phyloP scores from a whole-genome alignment of 2,797 vertebrate genomes.

The Squalus acanthias region DNA sequence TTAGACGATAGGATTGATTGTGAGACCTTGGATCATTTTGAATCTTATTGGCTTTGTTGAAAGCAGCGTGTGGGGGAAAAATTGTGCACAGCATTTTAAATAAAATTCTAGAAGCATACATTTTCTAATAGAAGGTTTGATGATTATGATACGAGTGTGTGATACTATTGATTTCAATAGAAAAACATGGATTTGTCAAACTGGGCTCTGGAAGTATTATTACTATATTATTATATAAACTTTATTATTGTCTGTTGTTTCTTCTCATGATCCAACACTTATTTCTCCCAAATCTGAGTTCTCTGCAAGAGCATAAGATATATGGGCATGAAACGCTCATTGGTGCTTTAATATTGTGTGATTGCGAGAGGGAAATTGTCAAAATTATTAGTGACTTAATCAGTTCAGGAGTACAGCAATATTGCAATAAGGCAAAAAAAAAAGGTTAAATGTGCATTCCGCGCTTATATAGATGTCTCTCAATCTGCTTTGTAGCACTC shows the following conservation, averaged over 20 bases:
- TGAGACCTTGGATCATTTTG: constrained; percentile 31
- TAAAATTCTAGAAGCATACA: neutral
- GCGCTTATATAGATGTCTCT: neutral
- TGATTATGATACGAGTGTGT: neutral
- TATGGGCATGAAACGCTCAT: neutral
- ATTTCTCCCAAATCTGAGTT: neutral
- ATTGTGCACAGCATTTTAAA: constrained; percentile 30
- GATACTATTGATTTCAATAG: neutral
- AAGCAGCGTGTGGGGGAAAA: neutral
- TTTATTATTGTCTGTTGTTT: neutral
- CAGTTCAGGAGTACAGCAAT: neutral
- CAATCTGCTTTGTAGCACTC: neutral
- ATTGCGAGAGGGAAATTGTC: neutral
- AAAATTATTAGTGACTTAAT: neutral
- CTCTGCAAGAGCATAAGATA: neutral
- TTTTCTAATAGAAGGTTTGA: neutral
- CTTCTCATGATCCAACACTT: neutral
- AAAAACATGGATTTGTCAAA: neutral
- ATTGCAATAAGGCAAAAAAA: neutral
- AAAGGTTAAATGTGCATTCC: neutral
- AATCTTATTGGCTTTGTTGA: neutral
- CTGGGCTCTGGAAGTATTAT: neutral
- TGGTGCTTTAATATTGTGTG: neutral
- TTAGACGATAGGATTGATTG: constrained; percentile 31
- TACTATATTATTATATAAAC: neutral